Evolutionary conservation across 2,888 invertebrate genomes (phyloP), one percentile per base, ranked within the genome.

Genomic region (Protophormia terraenovae): DNA sequence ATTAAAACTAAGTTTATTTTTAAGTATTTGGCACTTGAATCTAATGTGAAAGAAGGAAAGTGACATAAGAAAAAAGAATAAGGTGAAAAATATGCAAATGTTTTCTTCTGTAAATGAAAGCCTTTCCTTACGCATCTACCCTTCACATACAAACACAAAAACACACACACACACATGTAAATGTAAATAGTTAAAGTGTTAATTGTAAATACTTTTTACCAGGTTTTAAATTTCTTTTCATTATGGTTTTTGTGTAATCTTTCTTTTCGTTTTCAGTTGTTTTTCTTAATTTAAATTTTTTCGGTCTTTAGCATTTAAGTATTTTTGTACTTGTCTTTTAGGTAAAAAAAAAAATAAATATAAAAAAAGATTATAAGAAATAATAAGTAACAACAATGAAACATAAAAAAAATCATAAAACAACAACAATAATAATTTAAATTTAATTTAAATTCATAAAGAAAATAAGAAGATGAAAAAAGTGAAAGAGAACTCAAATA

Each of bases 271-370:
- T 66, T 32, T 60, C 10, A 41, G n/a, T 71, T 38, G 4, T 41
- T 29, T n/a, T 8, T 75, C 27, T 27, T 3, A n/a, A n/a, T 50
- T 58, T 35, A 12, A 14, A 3, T 83, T 69, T 67, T 53, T 76
- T 66, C 27, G 38, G 27, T 84, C 71, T 72, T 82, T 87, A 86
- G 81, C 78, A 72, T 85, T 78, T 88, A 88, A 87, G 87, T 87
- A 88, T 88, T 88, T 88, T 88, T 88, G 86, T 88, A 88, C 88
- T 88, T 87, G 84, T 83, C 78, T 83, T 77, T 79, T 86, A 80
- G 77, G 79, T 67, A 77, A 76, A 83, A 55, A 45, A 60, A 72
- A 76, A 27, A 47, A 58, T 12, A n/a, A 78, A 62, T 53, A 53
- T 64, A 41, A 62, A 22, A 29, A 58, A 19, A 27, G 2, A 71